A percentile compares a stretch with the other conserved stretches of the same genome.
Evolutionary conservation across 2,888 invertebrate genomes (phyloP).

Genomic region (Lasiommata megera): DNA sequence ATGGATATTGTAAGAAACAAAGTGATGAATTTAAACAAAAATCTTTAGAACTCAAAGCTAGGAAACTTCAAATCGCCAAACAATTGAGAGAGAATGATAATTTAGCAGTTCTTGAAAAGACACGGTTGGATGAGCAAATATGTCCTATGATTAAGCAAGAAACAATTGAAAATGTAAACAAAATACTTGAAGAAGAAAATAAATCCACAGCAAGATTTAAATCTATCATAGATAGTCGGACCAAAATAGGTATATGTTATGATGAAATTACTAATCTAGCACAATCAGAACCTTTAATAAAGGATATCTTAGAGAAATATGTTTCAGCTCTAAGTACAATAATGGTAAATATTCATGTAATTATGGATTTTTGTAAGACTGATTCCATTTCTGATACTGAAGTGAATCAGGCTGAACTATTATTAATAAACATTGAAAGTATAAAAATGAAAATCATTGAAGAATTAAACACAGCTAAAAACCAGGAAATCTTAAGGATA

Average conservation of each 20-base stretch:
- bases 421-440: constrained; percentile 71
- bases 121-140: constrained; percentile 75
- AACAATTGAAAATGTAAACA: constrained; percentile 72
- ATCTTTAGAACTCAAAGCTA: constrained; percentile 65
- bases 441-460: constrained; percentile 64
- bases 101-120: constrained; percentile 59
- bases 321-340: constrained; percentile 60
- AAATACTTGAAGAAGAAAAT: constrained; percentile 74
- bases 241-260: constrained; percentile 78
- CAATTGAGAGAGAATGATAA: constrained; percentile 77
- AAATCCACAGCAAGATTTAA: constrained; percentile 71
- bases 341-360: constrained; percentile 62
- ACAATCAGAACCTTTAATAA: constrained; percentile 62
- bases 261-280: constrained; percentile 77
- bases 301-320: constrained; percentile 67
- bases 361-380: constrained; percentile 69
- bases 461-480: constrained; percentile 53
- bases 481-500: constrained; percentile 47
- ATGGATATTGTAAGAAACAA: constrained; percentile 55
- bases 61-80: constrained; percentile 64
- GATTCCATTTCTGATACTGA: constrained; percentile 72
- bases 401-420: constrained; percentile 77
- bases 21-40: constrained; percentile 59
- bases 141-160: constrained; percentile 65
- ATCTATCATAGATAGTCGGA: constrained; percentile 80